A percentile compares a stretch with the other conserved stretches of the same genome.
Conservation (phyloP, 2,113 vertebrate species). For the Cottus gobio region DNA sequence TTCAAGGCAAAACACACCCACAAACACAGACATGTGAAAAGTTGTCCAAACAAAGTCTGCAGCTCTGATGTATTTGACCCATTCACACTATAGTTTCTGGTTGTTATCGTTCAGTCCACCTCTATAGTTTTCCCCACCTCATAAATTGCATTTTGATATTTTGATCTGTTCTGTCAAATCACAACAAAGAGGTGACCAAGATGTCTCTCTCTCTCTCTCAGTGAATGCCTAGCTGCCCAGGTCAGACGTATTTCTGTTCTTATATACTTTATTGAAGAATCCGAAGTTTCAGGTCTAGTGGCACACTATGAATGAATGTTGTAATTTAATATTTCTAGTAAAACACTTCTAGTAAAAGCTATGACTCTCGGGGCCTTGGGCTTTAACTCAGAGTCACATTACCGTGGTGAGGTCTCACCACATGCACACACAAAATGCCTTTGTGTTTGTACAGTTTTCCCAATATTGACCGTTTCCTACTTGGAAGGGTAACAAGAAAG, state of each 20-base stretch:
- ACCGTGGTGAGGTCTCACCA: constrained; percentile 40
- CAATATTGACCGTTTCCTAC: constrained; percentile 62
- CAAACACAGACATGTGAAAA: background rate
- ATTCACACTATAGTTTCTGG: constrained; percentile 2
- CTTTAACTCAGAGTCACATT: constrained; percentile 65
- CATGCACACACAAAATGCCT: constrained; percentile 20
- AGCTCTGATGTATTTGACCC: background rate
- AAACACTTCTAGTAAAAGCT: constrained; percentile 52
- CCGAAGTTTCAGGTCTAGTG: constrained; percentile 46
- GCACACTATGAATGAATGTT: constrained; percentile 31
- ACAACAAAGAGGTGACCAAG: background rate
- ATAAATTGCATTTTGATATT: background rate
- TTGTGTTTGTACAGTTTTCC: constrained; percentile 58
- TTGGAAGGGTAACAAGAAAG: constrained; percentile 35
- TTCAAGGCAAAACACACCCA: background rate
- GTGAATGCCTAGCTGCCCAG: background rate
- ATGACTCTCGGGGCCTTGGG: constrained; percentile 57
- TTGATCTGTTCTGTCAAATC: background rate
- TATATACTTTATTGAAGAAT: constrained; percentile 23
- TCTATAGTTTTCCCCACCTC: background rate
- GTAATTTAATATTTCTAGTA: constrained; percentile 68
- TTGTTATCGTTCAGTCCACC: background rate
- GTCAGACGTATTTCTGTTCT: constrained; percentile 20
- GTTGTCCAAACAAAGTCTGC: background rate
- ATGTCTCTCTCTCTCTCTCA: background rate